phyloP scores from a whole-genome alignment of 2,888 invertebrate species.

The Carpatolechia fugitivella region DNA sequence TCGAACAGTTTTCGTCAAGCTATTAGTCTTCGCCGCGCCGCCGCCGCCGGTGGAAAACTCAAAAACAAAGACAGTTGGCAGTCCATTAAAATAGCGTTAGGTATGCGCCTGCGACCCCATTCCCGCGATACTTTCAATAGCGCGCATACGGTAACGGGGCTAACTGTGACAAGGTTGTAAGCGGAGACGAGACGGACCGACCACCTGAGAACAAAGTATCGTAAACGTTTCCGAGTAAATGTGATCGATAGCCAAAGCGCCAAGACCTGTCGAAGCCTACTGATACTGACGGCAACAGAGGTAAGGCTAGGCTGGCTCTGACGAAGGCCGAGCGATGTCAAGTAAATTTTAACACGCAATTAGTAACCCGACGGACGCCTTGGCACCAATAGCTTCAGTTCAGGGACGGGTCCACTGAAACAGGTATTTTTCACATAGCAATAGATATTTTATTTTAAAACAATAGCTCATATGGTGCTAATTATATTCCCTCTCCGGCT shows the following conservation, averaged over 20 bases:
- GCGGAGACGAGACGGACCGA: slow-evolving; percentile 38
- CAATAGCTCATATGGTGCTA: background rate
- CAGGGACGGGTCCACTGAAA: slow-evolving; percentile 42
- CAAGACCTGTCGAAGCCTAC: slow-evolving; percentile 29
- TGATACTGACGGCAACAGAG: slow-evolving; percentile 13
- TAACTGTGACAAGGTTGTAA: slow-evolving; percentile 72
- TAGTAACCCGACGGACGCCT: slow-evolving; percentile 65
- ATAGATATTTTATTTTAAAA: background rate
- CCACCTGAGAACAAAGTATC: slow-evolving; percentile 64
- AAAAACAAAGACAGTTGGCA: slow-evolving; percentile 31
- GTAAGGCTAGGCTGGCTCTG: slow-evolving; percentile 42
- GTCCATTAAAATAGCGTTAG: slow-evolving; percentile 51
- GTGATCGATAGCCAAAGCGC: slow-evolving; percentile 37
- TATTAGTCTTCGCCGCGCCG: slow-evolving; percentile 19
- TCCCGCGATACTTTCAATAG: background rate
- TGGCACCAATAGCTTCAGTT: slow-evolving; percentile 63
- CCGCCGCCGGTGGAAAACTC: slow-evolving; percentile 25
- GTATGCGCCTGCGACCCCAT: slow-evolving; percentile 25
- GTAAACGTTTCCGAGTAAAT: slow-evolving; percentile 61
- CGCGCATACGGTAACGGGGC: slow-evolving; percentile 32
- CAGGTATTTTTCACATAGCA: slow-evolving; percentile 12
- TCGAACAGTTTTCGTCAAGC: background rate
- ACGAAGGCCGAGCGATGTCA: slow-evolving; percentile 71
- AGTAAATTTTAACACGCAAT: slow-evolving; percentile 77
- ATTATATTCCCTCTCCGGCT: background rate